Evolutionary conservation across 64 coral and sea anemone genomes (phyloP), one percentile per base, ranked within the genome.

Genomic region (Orbicella faveolata): DNA sequence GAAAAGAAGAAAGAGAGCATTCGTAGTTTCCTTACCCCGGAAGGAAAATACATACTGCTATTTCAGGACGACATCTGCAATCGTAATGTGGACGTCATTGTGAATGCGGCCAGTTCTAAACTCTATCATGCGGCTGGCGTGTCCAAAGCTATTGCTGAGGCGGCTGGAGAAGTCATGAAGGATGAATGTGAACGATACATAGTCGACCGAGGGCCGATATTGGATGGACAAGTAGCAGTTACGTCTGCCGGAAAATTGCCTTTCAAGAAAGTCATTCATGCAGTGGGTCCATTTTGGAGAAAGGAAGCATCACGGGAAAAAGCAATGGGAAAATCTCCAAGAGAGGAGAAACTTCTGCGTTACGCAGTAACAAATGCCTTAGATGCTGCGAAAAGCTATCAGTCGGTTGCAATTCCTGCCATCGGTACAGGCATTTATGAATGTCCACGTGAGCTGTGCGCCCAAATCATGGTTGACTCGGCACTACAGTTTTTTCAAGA

Each of bases 241-340:
- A 88, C 89, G 16, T 54, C 57, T 34, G 79, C 86, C 0, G 94
- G 94, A 36, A 85, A 69, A 2, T 19, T 96, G 30, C 90, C 94
- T 68, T 96, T 90, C 36, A 84, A 79, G n/a, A 52, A 75, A 36
- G 86, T 96, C 72, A 77, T 96, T 78, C 94, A 96, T 61, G 87
- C 90, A 1, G 89, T 96, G 9, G 87, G 94, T 23, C 94, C 94
- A 14, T 55, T 12, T 16, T 96, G 94, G 94, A 39, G 57, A 20
- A 13, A 79, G 10, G 44, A 65, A 59, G 69, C 90, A 67, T 14
- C 63, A 13, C 33, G 26, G 23, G 36, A 76, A 44, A 87, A 72
- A 33, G 18, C 25, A 9, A 78, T 64, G 69, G 66, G 52, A 33
- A 69, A 63, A 78, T 44, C 37, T 61, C 61, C 74, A 37, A 79